These are phyloP conservation scores for Hemitrygon akajei DNA, from an alignment of 2,797 vertebrate genomes.

Conservation along the genomic window DNA sequence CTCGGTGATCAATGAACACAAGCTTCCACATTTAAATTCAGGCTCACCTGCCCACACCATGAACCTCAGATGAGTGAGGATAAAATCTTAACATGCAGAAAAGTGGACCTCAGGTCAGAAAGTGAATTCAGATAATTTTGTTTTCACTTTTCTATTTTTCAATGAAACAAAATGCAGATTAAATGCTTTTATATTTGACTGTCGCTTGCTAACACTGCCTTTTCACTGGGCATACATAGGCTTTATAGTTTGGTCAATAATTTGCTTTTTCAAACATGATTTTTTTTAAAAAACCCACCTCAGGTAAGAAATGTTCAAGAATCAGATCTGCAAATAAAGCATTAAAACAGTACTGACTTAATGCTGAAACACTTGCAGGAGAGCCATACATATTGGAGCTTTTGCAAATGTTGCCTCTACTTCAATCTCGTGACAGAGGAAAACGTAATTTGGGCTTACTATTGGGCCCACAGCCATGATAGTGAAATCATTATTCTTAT, in stretches of 20 bases:
- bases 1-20: background rate
- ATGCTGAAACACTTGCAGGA: background rate
- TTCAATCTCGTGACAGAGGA: background rate
- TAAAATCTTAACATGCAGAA: background rate
- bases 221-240: too few relatives aligned
- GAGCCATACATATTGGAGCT: too few relatives aligned
- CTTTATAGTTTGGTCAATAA: background rate
- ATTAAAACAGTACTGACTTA: background rate
- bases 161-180: background rate
- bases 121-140: background rate
- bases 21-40: background rate
- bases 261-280: background rate
- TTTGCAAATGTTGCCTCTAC: background rate
- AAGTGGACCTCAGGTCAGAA: background rate
- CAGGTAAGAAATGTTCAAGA: background rate
- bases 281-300: background rate
- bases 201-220: too few relatives aligned
- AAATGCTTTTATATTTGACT: background rate
- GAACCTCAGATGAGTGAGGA: background rate
- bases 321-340: background rate
- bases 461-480: background rate
- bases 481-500: background rate
- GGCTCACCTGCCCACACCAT: too few relatives aligned
- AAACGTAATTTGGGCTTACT: background rate
- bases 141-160: background rate